phyloP scores from a whole-genome alignment of 2,113 vertebrate genomes.

The Pandion haliaetus region DNA sequence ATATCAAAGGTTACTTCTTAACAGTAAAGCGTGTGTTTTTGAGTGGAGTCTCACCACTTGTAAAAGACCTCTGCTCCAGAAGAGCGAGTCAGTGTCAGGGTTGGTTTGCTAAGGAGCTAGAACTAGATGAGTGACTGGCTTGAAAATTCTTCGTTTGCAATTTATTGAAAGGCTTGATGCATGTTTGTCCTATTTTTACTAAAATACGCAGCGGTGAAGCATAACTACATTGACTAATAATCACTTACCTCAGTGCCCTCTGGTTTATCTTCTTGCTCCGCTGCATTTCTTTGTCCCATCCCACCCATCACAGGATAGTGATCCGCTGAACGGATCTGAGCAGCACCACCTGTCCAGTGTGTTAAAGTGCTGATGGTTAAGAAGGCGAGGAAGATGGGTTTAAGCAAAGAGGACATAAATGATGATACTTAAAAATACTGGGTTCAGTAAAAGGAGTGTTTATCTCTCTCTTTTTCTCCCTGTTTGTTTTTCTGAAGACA shows the following conservation, averaged over 20 bases:
- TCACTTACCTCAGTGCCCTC: fast-evolving
- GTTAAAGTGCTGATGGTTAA: neutral
- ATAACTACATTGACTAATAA: neutral
- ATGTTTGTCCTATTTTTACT: neutral
- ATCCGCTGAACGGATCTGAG: neutral
- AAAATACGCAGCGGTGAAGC: too few relatives aligned
- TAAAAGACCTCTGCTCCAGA: neutral
- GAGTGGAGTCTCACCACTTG: neutral
- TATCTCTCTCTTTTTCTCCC: neutral
- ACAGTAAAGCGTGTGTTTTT: fast-evolving
- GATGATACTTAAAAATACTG: neutral
- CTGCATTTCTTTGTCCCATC: neutral
- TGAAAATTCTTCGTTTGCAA: neutral
- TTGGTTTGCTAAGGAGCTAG: neutral
- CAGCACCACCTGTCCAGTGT: neutral
- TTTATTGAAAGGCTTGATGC: neutral
- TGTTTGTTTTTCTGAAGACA: slow-evolving; percentile 45
- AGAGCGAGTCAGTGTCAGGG: fast-evolving
- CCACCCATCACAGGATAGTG: neutral
- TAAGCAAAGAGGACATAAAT: neutral
- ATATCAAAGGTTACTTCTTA: neutral
- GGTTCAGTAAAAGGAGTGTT: fast-evolving
- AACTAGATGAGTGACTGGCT: neutral
- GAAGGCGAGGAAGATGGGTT: neutral
- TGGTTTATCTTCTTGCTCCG: neutral